Evolutionary conservation across 2,888 invertebrate species (phyloP).

Genomic region (Synanthedon vespiformis): DNA sequence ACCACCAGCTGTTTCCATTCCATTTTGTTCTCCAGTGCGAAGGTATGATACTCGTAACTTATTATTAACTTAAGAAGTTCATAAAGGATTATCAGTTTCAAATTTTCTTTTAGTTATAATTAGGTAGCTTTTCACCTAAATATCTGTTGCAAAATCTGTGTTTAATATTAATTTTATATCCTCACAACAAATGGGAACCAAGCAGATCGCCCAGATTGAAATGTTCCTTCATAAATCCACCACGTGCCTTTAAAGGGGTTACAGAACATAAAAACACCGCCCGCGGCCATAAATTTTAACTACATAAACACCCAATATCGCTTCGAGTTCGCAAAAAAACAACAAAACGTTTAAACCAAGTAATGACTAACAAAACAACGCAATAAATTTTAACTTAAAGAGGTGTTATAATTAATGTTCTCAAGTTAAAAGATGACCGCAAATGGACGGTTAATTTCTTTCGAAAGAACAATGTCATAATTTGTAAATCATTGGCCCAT

Average conservation of each 20-base stretch:
- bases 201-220: conserved; percentile 58
- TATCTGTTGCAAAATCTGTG: too few relatives aligned
- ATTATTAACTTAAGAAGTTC: too few relatives aligned
- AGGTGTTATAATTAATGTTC: conserved; percentile 68
- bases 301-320: conserved; percentile 53
- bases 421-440: conserved; percentile 50
- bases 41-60: too few relatives aligned
- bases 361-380: conserved; percentile 58
- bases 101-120: too few relatives aligned
- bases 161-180: too few relatives aligned
- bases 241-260: conserved; percentile 47
- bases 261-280: conserved; percentile 48
- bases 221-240: conserved; percentile 53
- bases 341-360: conserved; percentile 21
- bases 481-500: conserved; percentile 38
- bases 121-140: too few relatives aligned
- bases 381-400: conserved; percentile 64
- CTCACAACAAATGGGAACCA: too few relatives aligned
- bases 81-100: too few relatives aligned
- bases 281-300: conserved; percentile 53
- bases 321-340: conserved; percentile 22
- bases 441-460: conserved; percentile 48
- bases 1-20: too few relatives aligned
- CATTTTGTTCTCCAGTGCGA: too few relatives aligned
- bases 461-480: conserved; percentile 48